Evolutionary conservation across 1,140 invertebrate species (phyloP).

Genomic region (Cyrtorhinus lividipennis): DNA sequence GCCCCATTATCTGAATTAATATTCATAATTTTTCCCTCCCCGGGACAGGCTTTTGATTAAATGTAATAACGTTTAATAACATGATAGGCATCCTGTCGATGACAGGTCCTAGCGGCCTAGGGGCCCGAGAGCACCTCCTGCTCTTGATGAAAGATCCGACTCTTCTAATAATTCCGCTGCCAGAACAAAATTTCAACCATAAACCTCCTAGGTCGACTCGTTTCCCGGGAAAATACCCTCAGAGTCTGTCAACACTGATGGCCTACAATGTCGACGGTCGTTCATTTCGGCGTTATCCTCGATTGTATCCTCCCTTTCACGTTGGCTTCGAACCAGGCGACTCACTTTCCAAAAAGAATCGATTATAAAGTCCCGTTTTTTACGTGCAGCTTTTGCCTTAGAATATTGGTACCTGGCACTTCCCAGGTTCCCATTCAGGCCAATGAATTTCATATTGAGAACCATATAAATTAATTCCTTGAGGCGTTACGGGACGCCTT

Average conservation of each 20-base stretch:
- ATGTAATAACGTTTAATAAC: neutral
- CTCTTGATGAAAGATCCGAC: neutral
- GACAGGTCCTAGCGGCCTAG: neutral
- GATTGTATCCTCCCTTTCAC: neutral
- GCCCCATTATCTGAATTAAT: neutral
- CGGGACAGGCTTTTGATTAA: neutral
- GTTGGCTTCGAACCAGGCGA: neutral
- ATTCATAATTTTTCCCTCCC: neutral
- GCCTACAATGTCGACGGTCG: neutral
- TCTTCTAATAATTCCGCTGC: neutral
- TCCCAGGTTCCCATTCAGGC: no score
- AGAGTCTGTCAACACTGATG: neutral
- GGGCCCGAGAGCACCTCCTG: neutral
- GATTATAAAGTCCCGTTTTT: neutral
- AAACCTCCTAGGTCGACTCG: neutral
- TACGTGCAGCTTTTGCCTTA: no score
- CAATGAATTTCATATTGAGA: no score
- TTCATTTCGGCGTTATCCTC: neutral
- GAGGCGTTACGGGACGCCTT: no score
- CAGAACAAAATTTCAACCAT: neutral
- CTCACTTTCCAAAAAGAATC: neutral
- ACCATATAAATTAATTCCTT: no score
- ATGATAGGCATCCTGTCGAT: neutral
- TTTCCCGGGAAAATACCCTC: neutral
- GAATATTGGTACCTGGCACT: no score